Evolutionary conservation across 2,888 invertebrate species (phyloP).

Genomic region (Tridacna gigas): DNA sequence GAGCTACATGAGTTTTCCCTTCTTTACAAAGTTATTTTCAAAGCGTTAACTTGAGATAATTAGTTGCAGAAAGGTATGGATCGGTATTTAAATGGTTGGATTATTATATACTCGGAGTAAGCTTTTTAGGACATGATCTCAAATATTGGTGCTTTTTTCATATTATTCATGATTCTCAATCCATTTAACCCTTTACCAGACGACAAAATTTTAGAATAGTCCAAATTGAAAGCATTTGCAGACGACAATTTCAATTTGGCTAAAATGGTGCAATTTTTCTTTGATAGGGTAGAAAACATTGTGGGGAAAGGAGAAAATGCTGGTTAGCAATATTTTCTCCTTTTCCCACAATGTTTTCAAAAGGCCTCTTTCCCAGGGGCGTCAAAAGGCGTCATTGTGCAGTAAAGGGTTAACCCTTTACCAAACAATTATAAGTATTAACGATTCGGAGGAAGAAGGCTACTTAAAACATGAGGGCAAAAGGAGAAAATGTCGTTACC

Average conservation of each 20-base stretch:
- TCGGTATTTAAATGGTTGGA: too few relatives aligned
- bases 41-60: too few relatives aligned
- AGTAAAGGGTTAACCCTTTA: too few relatives aligned
- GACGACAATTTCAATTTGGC: background rate
- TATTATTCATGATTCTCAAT: background rate
- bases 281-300: background rate
- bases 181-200: background rate
- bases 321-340: background rate
- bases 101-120: too few relatives aligned
- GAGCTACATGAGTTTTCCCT: too few relatives aligned
- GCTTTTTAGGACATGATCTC: background rate
- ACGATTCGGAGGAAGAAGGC: background rate
- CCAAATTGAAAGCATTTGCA: background rate
- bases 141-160: background rate
- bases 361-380: background rate
- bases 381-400: background rate
- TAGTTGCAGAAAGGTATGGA: too few relatives aligned
- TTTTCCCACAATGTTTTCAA: background rate
- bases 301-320: background rate
- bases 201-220: background rate
- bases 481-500: too few relatives aligned
- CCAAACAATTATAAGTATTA: too few relatives aligned
- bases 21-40: too few relatives aligned
- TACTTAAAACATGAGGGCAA: background rate
- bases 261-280: background rate